These are phyloP conservation scores for Myotis pilosus DNA, from an alignment of 2,797 vertebrate genomes.

Conservation along the genomic window DNA sequence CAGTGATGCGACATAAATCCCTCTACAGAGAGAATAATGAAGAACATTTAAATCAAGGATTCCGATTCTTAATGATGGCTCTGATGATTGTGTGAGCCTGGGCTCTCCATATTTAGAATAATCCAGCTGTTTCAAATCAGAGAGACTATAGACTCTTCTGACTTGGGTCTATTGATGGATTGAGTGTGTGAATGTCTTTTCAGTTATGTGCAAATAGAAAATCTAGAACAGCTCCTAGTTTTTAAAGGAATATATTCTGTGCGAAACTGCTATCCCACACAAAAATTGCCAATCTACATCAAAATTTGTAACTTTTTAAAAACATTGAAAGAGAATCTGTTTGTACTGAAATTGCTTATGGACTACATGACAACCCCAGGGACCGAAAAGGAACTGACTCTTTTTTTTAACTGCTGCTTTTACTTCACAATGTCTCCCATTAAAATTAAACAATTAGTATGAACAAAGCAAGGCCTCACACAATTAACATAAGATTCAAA, in stretches of 20 bases:
- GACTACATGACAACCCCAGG: background rate
- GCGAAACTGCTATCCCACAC: background rate
- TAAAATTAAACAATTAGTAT: background rate
- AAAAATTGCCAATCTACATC: background rate
- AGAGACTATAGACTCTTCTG: background rate
- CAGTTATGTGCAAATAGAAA: conserved; percentile 24
- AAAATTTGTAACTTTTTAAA: background rate
- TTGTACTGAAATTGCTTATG: background rate
- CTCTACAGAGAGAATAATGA: conserved; percentile 45
- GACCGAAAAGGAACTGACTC: background rate
- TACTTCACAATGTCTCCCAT: conserved; percentile 7
- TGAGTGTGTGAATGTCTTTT: background rate
- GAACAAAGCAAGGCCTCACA: background rate
- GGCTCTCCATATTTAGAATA: conserved; percentile 15
- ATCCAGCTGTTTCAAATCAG: conserved; percentile 62
- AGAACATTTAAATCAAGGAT: conserved; percentile 52
- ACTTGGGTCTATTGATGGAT: conserved; percentile 16
- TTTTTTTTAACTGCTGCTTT: conserved; percentile 25
- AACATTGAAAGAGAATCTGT: background rate
- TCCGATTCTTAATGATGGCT: conserved; percentile 46
- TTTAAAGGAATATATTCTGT: background rate
- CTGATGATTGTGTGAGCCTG: conserved; percentile 4
- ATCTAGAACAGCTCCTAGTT: background rate
- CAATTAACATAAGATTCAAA: background rate
- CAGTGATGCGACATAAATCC: conserved; percentile 53